A percentile compares a stretch with the other conserved stretches of the same genome.
These are phyloP conservation scores for Mustelus asterias DNA, from an alignment of 2,113 vertebrate species.

Conservation along the genomic window DNA sequence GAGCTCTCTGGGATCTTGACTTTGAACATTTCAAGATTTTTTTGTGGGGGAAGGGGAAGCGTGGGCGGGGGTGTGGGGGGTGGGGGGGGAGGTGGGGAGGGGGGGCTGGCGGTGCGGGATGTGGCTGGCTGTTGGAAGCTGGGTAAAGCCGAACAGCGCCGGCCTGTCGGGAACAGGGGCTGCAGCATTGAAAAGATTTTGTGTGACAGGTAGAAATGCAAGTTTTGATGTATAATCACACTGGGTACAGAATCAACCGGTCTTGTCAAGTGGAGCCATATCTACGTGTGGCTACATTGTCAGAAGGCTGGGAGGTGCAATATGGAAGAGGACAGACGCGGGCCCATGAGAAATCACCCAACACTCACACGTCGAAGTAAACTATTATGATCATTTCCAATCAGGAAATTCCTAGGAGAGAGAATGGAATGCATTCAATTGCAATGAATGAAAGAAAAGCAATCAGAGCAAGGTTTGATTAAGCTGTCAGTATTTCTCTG, in stretches of 20 bases:
- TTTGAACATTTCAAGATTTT: too few species aligned
- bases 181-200: neutral
- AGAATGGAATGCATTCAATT: neutral
- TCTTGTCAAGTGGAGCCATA: neutral
- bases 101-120: too few species aligned
- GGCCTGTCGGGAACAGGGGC: too few species aligned
- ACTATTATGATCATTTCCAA: neutral
- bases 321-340: neutral
- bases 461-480: neutral
- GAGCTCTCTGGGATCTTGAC: too few species aligned
- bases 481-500: neutral
- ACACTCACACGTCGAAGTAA: neutral
- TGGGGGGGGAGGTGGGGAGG: too few species aligned
- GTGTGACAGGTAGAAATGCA: too few species aligned
- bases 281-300: neutral
- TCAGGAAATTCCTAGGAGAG: neutral
- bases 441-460: neutral
- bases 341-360: neutral
- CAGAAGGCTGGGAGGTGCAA: neutral
- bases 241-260: neutral
- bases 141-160: too few species aligned
- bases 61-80: too few species aligned
- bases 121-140: too few species aligned
- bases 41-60: too few species aligned
- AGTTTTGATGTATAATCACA: neutral